Evolutionary conservation across 2,888 invertebrate species (phyloP), one percentile per base, ranked within the genome.

Genomic region (Boloria euphrosyne): DNA sequence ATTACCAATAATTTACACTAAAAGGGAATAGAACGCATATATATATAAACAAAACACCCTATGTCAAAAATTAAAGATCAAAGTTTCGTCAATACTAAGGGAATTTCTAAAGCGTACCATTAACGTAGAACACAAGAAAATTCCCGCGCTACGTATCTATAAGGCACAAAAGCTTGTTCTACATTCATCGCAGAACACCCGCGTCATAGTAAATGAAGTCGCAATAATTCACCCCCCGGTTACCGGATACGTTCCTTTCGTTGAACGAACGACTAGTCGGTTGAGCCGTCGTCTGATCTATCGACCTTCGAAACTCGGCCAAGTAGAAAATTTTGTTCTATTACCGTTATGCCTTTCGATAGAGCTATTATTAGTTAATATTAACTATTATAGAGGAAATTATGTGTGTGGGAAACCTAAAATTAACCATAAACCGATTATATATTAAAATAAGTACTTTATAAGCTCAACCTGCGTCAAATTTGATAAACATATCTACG

Each of bases 201-300:
- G 76, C 80, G 80, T 82, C 82, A 80, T 80, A 80, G 77, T 79
- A 85, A 86, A 85, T 85, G 84, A 84, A 85, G 82, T 84, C 83
- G 85, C 84, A 85, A 85, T 86, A 85, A 86, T 84, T 85, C 80
- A 84, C 78, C 77, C 80, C 77, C 72, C 54, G 58, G 78, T 79
- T 80, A 81, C 81, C 80, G 79, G 82, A 83, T 82, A 80, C 79
- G 77, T 80, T 79, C 77, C 76, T 79, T 78, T 80, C 78, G 74
- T 38, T 38, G 31, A 38, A 72, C 63, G 31, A 50, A 49, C 71
- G 70, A 74, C 69, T 63, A 75, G 76, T 79, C 72, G 76, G 61
- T 4, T 62, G 17, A 76, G 66, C 43, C 13, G 68, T 75, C 53
- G 50, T 16, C 16, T 49, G 53, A 73, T 62, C 51, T 13, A 51